Evolutionary conservation across 2,888 invertebrate genomes (phyloP).

Genomic region (Hypolimnas misippus): DNA sequence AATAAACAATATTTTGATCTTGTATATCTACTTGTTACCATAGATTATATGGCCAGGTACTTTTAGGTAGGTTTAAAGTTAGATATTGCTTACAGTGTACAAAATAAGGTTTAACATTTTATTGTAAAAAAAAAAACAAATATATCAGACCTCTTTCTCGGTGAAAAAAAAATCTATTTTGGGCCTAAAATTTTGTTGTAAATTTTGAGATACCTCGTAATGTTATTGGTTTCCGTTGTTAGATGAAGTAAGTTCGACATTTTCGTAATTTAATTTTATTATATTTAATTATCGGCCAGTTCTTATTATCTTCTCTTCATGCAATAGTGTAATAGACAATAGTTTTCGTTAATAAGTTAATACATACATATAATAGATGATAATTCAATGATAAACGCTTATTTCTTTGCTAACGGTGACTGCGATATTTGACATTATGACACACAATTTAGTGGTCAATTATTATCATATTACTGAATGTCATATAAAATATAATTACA

Average conservation of each 20-base stretch:
- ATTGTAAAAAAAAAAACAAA: slow-evolving; percentile 46
- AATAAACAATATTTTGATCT: slow-evolving; percentile 55
- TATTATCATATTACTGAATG: too few species aligned
- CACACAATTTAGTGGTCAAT: slow-evolving; percentile 1
- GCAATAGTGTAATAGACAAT: slow-evolving; percentile 54
- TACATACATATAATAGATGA: slow-evolving; percentile 66
- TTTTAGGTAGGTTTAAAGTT: slow-evolving; percentile 70
- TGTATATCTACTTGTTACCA: slow-evolving; percentile 73
- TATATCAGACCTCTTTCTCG: slow-evolving; percentile 46
- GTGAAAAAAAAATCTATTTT: slow-evolving; percentile 47
- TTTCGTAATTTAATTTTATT: slow-evolving; percentile 32
- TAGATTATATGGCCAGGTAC: slow-evolving; percentile 80
- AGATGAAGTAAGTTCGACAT: slow-evolving; percentile 39
- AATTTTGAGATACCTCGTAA: slow-evolving; percentile 46
- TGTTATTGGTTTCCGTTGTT: slow-evolving; percentile 41
- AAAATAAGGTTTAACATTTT: slow-evolving; percentile 63
- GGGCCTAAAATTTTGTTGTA: slow-evolving; percentile 59
- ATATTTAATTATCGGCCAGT: slow-evolving; percentile 59
- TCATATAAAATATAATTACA: too few species aligned
- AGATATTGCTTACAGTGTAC: slow-evolving; percentile 72
- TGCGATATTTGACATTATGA: slow-evolving; percentile 27
- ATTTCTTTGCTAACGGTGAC: slow-evolving; percentile 66
- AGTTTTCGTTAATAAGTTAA: slow-evolving; percentile 61
- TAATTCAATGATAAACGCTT: slow-evolving; percentile 73
- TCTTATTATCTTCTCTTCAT: slow-evolving; percentile 58